Evolutionary conservation across 1,140 invertebrate genomes (phyloP).

Genomic region (Coboldia fuscipes): DNA sequence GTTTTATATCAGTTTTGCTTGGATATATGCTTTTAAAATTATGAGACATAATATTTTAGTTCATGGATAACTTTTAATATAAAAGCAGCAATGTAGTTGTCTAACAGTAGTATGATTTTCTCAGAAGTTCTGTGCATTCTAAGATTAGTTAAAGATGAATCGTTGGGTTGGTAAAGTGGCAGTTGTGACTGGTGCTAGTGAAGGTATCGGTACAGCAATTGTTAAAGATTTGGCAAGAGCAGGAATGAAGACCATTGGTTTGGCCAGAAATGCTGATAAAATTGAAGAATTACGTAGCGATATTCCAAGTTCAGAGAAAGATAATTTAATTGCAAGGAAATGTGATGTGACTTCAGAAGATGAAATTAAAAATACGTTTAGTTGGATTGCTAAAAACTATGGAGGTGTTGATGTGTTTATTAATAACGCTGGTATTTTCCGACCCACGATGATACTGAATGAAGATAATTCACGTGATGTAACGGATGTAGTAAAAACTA

Average conservation of each 20-base stretch:
- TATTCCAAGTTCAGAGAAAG: slow-evolving; percentile 7
- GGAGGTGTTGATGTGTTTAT: slow-evolving; percentile 40
- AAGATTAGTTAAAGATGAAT: slow-evolving; percentile 19
- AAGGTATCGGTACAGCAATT: slow-evolving; percentile 18
- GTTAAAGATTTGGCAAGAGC: slow-evolving; percentile 18
- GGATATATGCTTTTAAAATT: too few relatives aligned
- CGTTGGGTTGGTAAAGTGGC: slow-evolving; percentile 27
- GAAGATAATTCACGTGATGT: neutral
- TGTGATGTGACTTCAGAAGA: slow-evolving; percentile 36
- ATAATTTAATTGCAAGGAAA: slow-evolving; percentile 15
- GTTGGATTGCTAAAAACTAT: slow-evolving; percentile 29
- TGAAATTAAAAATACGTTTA: slow-evolving; percentile 36
- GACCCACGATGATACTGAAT: neutral
- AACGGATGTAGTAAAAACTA: slow-evolving; percentile 11
- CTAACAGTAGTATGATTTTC: neutral
- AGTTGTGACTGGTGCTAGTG: slow-evolving; percentile 29
- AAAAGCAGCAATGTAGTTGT: neutral
- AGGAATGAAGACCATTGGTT: slow-evolving; percentile 28
- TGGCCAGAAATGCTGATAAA: slow-evolving; percentile 23
- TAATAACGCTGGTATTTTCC: slow-evolving; percentile 38
- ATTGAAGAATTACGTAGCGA: slow-evolving; percentile 9
- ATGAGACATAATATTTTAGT: too few relatives aligned
- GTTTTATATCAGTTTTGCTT: too few relatives aligned
- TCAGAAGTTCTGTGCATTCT: neutral
- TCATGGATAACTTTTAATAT: too few relatives aligned